These are phyloP conservation scores for Mastomys natalensis DNA, from an alignment of 2,113 vertebrate genomes.

Conservation along the genomic window DNA sequence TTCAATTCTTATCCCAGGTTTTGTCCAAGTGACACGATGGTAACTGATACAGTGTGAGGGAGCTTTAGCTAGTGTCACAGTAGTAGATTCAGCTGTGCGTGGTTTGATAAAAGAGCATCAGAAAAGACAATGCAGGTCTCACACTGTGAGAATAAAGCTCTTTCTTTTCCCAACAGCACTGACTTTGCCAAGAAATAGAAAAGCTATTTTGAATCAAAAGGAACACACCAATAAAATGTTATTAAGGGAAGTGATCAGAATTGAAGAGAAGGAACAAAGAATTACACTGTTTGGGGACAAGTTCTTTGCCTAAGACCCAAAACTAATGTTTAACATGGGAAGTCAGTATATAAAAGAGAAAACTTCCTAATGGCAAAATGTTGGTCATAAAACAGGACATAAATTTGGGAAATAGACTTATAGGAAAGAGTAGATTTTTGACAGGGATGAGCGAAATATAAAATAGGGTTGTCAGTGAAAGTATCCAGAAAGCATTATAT, in stretches of 20 bases:
- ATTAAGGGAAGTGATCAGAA: background rate
- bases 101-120: background rate
- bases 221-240: background rate
- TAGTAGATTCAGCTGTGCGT: background rate
- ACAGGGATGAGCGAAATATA: background rate
- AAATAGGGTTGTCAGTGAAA: background rate
- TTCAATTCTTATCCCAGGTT: background rate
- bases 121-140: background rate
- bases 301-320: background rate
- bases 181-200: background rate
- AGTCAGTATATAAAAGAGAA: background rate
- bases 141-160: background rate
- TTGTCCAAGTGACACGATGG: background rate
- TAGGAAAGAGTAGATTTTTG: background rate
- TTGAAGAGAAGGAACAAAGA: background rate
- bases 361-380: background rate
- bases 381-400: background rate
- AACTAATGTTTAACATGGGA: conserved; percentile 24
- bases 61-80: background rate
- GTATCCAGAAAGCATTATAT: background rate
- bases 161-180: background rate
- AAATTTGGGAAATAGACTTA: background rate
- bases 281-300: background rate
- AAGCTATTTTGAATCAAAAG: conserved; percentile 18
- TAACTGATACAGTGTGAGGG: background rate